phyloP scores from a whole-genome alignment of 2,797 vertebrate genomes.

The Darevskia nairensis region DNA sequence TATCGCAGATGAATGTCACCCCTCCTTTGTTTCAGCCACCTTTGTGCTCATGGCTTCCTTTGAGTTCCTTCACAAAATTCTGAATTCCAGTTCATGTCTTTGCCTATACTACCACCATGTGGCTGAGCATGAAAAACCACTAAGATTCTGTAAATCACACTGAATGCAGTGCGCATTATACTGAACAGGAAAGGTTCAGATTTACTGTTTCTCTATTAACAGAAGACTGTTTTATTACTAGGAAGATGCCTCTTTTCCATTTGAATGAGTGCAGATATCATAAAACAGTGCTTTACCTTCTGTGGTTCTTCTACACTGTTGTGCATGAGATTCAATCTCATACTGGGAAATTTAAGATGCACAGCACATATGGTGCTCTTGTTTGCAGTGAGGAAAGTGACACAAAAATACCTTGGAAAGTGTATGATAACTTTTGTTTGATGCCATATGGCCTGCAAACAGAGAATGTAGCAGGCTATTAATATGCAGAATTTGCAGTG shows the following conservation, averaged over 20 bases:
- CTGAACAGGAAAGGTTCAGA: neutral
- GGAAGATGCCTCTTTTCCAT: neutral
- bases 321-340: too few species aligned
- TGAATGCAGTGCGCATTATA: neutral
- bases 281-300: neutral
- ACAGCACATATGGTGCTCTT: too few species aligned
- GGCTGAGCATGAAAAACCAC: neutral
- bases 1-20: slow-evolving; percentile 50
- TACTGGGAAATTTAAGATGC: too few species aligned
- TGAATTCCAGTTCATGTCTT: neutral
- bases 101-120: slow-evolving; percentile 75
- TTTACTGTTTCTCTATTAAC: neutral
- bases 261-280: neutral
- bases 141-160: too few species aligned
- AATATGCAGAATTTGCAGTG: too few species aligned
- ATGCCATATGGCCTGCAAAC: too few species aligned
- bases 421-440: too few species aligned
- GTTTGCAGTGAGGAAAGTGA: too few species aligned
- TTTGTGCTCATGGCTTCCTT: slow-evolving; percentile 33
- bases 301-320: too few species aligned
- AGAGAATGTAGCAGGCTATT: too few species aligned
- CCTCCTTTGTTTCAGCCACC: slow-evolving; percentile 54
- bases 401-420: too few species aligned
- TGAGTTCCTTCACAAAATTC: slow-evolving; percentile 59
- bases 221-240: neutral